Conservation (phyloP, 53 echinoderm and acorn worm species). For the Apostichopus leukothele region DNA sequence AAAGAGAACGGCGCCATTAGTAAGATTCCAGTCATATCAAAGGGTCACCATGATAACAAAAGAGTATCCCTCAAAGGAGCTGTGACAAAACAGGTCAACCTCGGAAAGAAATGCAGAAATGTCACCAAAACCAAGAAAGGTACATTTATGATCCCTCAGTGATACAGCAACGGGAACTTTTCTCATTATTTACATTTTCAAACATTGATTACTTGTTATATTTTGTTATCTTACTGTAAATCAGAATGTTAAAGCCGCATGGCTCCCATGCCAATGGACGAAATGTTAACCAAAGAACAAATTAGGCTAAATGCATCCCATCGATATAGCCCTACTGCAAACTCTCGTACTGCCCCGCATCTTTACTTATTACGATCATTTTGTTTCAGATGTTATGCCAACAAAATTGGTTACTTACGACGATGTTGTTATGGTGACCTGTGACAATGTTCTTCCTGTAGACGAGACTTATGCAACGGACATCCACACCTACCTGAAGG, state of each 20-base stretch:
- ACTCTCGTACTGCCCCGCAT: no score
- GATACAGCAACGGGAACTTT: no score
- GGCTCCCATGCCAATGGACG: no score
- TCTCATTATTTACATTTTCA: no score
- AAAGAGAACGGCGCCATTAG: not conserved
- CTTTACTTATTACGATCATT: not conserved
- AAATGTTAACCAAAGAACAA: no score
- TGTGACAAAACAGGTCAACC: not conserved
- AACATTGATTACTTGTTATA: no score
- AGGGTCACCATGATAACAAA: not conserved
- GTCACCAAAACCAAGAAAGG: not conserved
- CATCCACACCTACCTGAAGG: slow-evolving; percentile 3
- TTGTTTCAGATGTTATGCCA: not conserved
- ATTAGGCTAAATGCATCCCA: no score
- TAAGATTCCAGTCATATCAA: not conserved
- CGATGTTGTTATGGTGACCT: slow-evolving; percentile 1
- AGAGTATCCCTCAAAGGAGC: not conserved
- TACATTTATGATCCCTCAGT: no score
- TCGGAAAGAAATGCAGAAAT: not conserved
- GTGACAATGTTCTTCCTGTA: not conserved
- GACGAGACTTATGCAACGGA: slow-evolving; percentile 11
- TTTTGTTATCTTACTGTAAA: no score
- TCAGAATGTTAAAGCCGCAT: no score
- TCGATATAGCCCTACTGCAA: no score
- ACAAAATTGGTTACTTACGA: not conserved